A percentile compares a stretch with the other conserved stretches of the same genome.
Evolutionary conservation across 2,113 vertebrate genomes (phyloP).

Genomic region (Phrynosoma blainvillii): DNA sequence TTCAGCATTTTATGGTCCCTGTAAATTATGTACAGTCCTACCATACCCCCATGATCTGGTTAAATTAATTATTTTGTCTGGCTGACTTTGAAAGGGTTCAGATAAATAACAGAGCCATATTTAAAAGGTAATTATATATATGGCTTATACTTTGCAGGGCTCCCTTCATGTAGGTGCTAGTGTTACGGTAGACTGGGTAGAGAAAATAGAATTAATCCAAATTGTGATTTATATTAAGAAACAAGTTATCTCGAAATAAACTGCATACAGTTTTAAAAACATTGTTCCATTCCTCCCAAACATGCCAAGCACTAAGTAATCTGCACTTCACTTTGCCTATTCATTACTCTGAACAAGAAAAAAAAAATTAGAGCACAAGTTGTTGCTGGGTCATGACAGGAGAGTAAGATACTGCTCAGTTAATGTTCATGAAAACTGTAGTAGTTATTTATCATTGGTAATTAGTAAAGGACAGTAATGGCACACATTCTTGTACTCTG

Average conservation of each 20-base stretch:
- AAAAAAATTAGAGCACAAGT: neutral
- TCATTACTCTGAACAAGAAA: neutral
- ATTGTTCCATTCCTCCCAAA: neutral
- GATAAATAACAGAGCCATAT: neutral
- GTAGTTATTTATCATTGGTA: neutral
- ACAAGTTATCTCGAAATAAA: accelerated
- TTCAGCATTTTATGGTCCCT: neutral
- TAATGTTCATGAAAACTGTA: neutral
- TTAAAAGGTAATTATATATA: neutral
- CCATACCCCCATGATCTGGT: neutral
- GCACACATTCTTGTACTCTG: neutral
- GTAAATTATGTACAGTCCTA: neutral
- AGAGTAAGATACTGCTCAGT: neutral
- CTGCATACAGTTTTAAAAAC: neutral
- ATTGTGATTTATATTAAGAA: accelerated
- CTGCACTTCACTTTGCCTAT: neutral
- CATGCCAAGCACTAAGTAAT: neutral
- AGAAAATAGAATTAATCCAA: neutral
- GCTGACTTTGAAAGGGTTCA: accelerated
- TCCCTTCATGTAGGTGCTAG: neutral
- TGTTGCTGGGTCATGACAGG: neutral
- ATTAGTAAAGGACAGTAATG: neutral
- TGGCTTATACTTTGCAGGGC: constrained; percentile 10
- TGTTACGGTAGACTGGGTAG: neutral
- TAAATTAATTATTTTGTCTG: neutral